Conservation (phyloP, 1,140 invertebrate species). For the Aphis craccivora region DNA sequence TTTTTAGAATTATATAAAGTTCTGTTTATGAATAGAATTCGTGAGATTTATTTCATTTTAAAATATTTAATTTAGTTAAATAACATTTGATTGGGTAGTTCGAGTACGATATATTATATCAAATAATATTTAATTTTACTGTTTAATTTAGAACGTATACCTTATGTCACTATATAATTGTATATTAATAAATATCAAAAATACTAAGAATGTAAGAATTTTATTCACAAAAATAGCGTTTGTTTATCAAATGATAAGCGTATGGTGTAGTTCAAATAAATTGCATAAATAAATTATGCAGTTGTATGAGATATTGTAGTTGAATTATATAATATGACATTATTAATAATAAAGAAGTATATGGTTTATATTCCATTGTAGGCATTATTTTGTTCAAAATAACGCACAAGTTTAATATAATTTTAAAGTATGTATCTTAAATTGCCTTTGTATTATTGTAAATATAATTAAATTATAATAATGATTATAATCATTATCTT, state of each 20-base stretch:
- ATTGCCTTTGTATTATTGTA: too few species aligned
- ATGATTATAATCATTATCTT: neutral
- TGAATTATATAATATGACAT: too few species aligned
- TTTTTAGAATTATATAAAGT: neutral
- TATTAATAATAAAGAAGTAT: too few species aligned
- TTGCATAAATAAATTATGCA: neutral
- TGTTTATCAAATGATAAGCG: neutral
- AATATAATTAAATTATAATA: too few species aligned
- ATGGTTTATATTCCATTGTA: neutral
- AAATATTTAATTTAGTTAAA: neutral
- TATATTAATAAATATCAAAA: neutral
- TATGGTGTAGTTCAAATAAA: neutral
- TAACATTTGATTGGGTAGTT: neutral
- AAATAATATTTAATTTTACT: neutral
- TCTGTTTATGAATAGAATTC: too few species aligned
- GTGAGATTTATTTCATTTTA: neutral
- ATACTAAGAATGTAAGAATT: neutral
- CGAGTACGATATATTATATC: neutral
- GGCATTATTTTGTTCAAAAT: too few species aligned
- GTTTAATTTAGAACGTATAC: neutral
- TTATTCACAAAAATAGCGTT: neutral
- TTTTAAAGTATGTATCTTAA: neutral
- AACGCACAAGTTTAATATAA: neutral
- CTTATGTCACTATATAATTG: neutral
- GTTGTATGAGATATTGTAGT: too few species aligned